Evolutionary conservation across 2,113 vertebrate genomes (phyloP), one percentile per base, ranked within the genome.

Genomic region (Ariopsis seemanni): DNA sequence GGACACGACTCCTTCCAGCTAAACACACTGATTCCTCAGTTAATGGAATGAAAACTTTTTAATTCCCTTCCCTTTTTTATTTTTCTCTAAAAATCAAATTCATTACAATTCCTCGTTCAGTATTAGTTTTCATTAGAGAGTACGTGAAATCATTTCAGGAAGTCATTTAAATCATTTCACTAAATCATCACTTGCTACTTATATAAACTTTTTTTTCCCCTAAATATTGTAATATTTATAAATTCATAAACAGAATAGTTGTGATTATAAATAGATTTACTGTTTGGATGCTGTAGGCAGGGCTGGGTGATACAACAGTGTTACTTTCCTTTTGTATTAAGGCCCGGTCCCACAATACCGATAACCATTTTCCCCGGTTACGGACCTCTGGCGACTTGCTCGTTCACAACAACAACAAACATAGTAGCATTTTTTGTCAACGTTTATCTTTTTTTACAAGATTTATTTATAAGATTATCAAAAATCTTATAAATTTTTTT

Each of bases 1-100:
- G 53, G 78, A n/a, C 0, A 75, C 20, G 90, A 57, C 71, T 18
- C 57, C 83, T 17, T 25, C 11, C 10, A 78, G 71, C 71, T 85
- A 10, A 87, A 34, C 57, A 22, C 85, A 62, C 86, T 79, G 77
- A 85, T 72, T 62, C 25, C 57, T 62, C 42, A 53, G 34, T 42
- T 48, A 77, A 71, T 84, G 60, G n/a, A 84, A 79, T 84, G 34
- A 78, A 82, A 72, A 8, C 2, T 1, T 55, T 55, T 53, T n/a
- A 34, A 72, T 74, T 74, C 18, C 18, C 14, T 18, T 27, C 11
- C 1, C 12, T 27, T 27, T 71, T 71, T 71, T 34, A 25, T 34
- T 34, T 34, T 15, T 30, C 11, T 7, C 22, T 20, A 71, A 25
- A n/a, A 12, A n/a, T n/a, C 5, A 55, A 57, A 30, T 58, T 79